Percentiles rank a stretch among this genome's conserved stretches.
phyloP scores from a whole-genome alignment of 2,113 vertebrate genomes.

The Ranitomeya imitator region DNA sequence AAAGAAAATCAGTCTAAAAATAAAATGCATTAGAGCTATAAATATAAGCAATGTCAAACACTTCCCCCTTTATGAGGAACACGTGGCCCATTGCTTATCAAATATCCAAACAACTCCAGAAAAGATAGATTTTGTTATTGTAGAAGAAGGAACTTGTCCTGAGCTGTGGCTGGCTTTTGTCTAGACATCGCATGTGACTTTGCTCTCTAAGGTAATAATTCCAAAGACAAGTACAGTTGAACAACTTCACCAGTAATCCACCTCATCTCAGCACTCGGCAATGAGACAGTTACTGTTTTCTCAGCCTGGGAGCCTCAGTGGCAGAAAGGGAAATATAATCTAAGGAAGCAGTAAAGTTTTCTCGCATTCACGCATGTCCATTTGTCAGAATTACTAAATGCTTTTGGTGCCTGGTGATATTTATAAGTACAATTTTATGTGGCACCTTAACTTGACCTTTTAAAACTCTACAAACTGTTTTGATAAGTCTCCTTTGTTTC shows the following conservation, averaged over 20 bases:
- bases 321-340: slow-evolving; percentile 19
- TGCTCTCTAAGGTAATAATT: slow-evolving; percentile 43
- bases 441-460: slow-evolving; percentile 9
- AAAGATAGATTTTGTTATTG: slow-evolving; percentile 57
- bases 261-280: neutral
- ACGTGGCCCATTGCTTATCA: slow-evolving; percentile 57
- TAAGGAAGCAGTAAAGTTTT: slow-evolving; percentile 9
- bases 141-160: slow-evolving; percentile 51
- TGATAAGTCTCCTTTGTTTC: slow-evolving; percentile 36
- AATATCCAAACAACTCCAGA: slow-evolving; percentile 53
- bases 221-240: slow-evolving; percentile 6
- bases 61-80: slow-evolving; percentile 55
- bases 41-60: slow-evolving; percentile 54
- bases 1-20: slow-evolving; percentile 48
- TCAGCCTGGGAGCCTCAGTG: neutral
- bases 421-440: slow-evolving; percentile 11
- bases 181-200: slow-evolving; percentile 53
- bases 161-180: slow-evolving; percentile 47
- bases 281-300: neutral
- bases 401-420: neutral
- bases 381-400: neutral
- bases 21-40: slow-evolving; percentile 53
- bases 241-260: slow-evolving; percentile 29
- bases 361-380: neutral
- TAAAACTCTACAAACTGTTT: slow-evolving; percentile 34